These are phyloP conservation scores for Eudasyphora cyanicolor DNA, from an alignment of 2,888 invertebrate species.

Conservation along the genomic window DNA sequence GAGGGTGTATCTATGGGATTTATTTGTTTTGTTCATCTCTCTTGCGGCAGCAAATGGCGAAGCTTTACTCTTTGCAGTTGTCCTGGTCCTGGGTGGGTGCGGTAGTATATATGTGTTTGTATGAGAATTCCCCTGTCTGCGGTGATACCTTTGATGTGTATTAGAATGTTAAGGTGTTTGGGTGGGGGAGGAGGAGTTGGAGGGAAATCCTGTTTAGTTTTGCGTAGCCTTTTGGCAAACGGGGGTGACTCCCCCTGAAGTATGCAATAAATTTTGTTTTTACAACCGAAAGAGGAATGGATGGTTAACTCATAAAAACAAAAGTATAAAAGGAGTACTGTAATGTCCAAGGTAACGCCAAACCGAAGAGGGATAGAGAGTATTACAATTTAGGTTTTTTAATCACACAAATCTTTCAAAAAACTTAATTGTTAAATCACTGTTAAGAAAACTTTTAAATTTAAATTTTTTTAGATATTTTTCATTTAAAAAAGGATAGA, in stretches of 20 bases:
- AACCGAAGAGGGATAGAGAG: too few species aligned
- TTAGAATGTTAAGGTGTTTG: not conserved
- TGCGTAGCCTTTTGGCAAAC: not conserved
- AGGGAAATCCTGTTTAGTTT: too few species aligned
- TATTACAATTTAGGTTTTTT: too few species aligned
- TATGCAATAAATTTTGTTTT: not conserved
- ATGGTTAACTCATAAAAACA: too few species aligned
- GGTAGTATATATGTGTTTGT: too few species aligned
- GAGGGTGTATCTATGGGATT: not conserved
- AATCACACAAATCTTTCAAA: not conserved
- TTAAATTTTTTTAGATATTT: not conserved
- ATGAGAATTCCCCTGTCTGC: not conserved
- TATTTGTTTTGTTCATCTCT: not conserved
- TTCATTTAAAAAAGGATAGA: too few species aligned
- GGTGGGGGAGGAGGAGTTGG: not conserved
- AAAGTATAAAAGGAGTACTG: too few species aligned
- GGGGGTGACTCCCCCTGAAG: not conserved
- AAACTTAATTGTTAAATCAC: not conserved
- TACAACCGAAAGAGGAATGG: too few species aligned
- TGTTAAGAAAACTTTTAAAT: not conserved
- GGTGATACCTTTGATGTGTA: constrained; percentile 1
- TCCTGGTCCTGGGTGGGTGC: not conserved
- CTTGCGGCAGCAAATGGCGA: not conserved
- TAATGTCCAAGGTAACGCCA: too few species aligned
- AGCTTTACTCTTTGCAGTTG: not conserved